phyloP scores from a whole-genome alignment of 2,113 vertebrate genomes.

The Picathartes gymnocephalus region DNA sequence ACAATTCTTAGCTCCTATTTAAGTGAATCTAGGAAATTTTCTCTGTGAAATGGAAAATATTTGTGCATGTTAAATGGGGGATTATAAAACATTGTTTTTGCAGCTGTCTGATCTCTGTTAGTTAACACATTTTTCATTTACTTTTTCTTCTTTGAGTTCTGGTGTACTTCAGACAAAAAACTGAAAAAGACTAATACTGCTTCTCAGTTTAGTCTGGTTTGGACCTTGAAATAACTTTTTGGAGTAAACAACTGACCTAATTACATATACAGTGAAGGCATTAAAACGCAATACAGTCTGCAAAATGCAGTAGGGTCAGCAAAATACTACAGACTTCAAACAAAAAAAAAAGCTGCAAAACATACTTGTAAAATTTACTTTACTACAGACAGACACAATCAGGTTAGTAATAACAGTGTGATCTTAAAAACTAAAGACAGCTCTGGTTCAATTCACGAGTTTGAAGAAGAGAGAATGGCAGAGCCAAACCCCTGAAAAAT shows the following conservation, averaged over 20 bases:
- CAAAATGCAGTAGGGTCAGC: neutral
- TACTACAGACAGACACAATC: neutral
- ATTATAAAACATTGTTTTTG: conserved; percentile 45
- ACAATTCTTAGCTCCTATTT: neutral
- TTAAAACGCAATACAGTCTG: conserved; percentile 23
- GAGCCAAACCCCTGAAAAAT: neutral
- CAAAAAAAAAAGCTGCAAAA: neutral
- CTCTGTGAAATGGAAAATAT: conserved; percentile 27
- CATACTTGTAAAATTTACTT: neutral
- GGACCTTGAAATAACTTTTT: conserved; percentile 38
- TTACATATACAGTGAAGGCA: conserved; percentile 22
- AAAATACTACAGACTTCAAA: conserved; percentile 11
- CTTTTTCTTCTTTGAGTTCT: neutral
- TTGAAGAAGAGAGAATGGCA: neutral
- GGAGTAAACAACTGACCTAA: conserved; percentile 53
- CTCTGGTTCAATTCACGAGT: neutral
- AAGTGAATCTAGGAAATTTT: conserved; percentile 19
- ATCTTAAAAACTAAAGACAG: neutral
- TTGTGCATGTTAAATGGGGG: conserved; percentile 8
- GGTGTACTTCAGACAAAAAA: conserved; percentile 24
- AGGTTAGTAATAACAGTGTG: neutral
- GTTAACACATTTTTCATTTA: conserved; percentile 22
- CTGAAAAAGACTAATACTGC: neutral
- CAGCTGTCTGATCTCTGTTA: conserved; percentile 25
- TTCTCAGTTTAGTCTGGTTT: conserved; percentile 50